Percentiles rank a stretch among this genome's conserved stretches.
These are phyloP conservation scores for Nothura maculosa DNA, from an alignment of 2,797 vertebrate genomes.

Conservation along the genomic window DNA sequence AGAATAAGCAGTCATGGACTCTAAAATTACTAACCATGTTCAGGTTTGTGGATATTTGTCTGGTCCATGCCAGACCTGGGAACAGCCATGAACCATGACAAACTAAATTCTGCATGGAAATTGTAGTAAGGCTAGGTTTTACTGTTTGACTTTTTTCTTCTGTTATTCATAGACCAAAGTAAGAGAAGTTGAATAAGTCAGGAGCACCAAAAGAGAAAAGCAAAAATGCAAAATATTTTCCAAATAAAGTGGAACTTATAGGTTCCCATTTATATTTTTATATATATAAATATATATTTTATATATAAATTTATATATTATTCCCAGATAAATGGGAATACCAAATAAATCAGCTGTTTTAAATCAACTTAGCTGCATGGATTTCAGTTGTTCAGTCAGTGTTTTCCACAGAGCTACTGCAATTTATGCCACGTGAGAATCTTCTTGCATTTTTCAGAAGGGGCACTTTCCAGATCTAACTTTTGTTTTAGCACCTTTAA, in stretches of 20 bases:
- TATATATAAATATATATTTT: no score
- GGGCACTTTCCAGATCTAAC: conserved; percentile 23
- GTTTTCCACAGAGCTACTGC: background rate
- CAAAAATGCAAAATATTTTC: conserved; percentile 30
- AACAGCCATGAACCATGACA: background rate
- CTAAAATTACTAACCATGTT: background rate
- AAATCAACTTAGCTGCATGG: conserved; percentile 15
- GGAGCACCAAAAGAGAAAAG: conserved; percentile 10
- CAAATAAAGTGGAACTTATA: background rate
- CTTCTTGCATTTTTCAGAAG: conserved; percentile 43
- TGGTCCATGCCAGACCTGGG: background rate
- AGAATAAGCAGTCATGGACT: background rate
- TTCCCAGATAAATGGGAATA: background rate
- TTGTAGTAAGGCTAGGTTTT: conserved; percentile 8
- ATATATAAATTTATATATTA: no score
- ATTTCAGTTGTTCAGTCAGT: background rate
- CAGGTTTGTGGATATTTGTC: background rate
- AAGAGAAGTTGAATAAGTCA: background rate
- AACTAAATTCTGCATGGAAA: background rate
- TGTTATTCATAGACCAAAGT: background rate
- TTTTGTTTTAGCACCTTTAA: conserved; percentile 45
- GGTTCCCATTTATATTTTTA: no score
- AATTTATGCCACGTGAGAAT: conserved; percentile 26
- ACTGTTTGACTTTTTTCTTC: background rate
- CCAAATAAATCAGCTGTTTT: conserved; percentile 1